Evolutionary conservation across 23 tunicate genomes (phyloP).

Genomic region (Clavelina lepadiformis): DNA sequence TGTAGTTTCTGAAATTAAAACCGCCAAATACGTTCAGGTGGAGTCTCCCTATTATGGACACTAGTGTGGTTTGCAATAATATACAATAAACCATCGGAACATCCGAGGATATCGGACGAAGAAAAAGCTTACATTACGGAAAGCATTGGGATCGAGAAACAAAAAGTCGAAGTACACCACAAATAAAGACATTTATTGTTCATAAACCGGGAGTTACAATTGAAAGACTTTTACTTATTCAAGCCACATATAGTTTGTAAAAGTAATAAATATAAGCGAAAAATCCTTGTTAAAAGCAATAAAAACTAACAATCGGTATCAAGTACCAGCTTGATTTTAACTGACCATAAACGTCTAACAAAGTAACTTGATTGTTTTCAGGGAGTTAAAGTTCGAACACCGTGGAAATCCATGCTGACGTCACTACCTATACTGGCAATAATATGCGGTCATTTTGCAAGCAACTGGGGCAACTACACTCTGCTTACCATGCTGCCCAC

Average conservation of each 20-base stretch:
- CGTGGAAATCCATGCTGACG: conserved; percentile 79
- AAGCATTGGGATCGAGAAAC: conserved; percentile 36
- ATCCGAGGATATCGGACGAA: conserved; percentile 87
- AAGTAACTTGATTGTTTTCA: conserved; percentile 3
- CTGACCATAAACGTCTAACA: too few species aligned
- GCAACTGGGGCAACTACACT: conserved; percentile 97
- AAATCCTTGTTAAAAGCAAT: too few species aligned
- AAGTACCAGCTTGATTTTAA: too few species aligned
- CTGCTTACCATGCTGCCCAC: conserved; percentile 90
- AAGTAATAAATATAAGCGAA: too few species aligned
- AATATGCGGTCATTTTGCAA: conserved; percentile 69
- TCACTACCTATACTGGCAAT: conserved; percentile 80
- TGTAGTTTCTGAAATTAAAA: background rate
- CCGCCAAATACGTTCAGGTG: conserved; percentile 15
- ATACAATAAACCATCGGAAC: conserved; percentile 59
- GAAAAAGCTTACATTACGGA: conserved; percentile 71
- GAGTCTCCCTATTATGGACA: conserved; percentile 43
- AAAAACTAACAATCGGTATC: too few species aligned
- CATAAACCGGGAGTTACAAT: too few species aligned
- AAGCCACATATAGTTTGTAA: too few species aligned
- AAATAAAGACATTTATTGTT: too few species aligned
- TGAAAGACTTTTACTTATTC: too few species aligned
- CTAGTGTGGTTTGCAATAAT: conserved; percentile 59
- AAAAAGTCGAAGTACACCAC: too few species aligned
- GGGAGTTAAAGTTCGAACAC: conserved; percentile 43